Percentiles rank a stretch among this genome's conserved stretches.
Evolutionary conservation across 2,113 vertebrate species (phyloP).

Genomic region (Centropristis striata): DNA sequence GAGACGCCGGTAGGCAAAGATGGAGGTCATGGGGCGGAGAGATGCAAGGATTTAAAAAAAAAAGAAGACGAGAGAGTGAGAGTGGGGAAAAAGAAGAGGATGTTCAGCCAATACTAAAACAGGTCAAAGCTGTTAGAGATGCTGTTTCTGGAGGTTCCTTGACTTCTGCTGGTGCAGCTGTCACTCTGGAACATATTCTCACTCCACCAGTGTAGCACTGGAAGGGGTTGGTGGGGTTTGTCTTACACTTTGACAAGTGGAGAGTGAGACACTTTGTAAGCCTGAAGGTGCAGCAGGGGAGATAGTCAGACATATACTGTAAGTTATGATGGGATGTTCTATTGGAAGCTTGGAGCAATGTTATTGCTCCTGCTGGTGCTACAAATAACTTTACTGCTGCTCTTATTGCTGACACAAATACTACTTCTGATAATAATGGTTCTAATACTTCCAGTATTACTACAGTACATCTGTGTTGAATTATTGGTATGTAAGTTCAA

Average conservation of each 20-base stretch:
- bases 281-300: neutral
- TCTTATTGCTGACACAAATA: neutral
- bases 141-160: constrained; percentile 18
- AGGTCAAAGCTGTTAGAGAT: constrained; percentile 26
- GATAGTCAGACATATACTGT: neutral
- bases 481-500: neutral
- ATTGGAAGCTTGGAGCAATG: neutral
- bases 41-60: neutral
- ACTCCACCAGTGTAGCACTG: neutral
- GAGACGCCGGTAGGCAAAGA: constrained; percentile 25
- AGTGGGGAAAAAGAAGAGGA: neutral
- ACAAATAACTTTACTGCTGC: neutral
- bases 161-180: constrained; percentile 10
- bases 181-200: neutral
- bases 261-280: neutral
- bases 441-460: neutral
- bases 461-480: neutral
- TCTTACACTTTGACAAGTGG: neutral
- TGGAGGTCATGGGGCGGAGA: constrained; percentile 34
- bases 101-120: constrained; percentile 26
- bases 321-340: neutral
- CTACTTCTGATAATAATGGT: neutral
- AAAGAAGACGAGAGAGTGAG: neutral
- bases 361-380: neutral
- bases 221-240: neutral